Percentiles rank a stretch among this genome's conserved stretches.
Evolutionary conservation across 1,140 invertebrate genomes (phyloP).

Genomic region (Bombus polaris): DNA sequence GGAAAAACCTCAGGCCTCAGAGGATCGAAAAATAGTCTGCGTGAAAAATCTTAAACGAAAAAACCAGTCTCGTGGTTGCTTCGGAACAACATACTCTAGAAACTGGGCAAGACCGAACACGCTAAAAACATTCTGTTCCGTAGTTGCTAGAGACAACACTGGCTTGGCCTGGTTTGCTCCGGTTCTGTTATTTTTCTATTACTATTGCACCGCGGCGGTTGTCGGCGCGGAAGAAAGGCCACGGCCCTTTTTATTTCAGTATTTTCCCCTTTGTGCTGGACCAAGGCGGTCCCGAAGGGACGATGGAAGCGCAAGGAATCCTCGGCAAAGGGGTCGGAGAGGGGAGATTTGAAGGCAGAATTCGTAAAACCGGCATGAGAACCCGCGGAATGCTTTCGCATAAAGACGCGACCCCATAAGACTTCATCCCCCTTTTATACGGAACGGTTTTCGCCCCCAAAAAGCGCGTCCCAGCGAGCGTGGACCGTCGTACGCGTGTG

Average conservation of each 20-base stretch:
- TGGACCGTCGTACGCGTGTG: not conserved
- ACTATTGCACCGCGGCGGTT: not conserved
- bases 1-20: too few relatives aligned
- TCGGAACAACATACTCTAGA: too few relatives aligned
- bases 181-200: slow-evolving; percentile 34
- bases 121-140: too few relatives aligned
- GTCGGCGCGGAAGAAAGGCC: slow-evolving; percentile 25
- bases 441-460: slow-evolving; percentile 70
- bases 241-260: slow-evolving; percentile 20
- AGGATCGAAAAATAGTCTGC: too few relatives aligned
- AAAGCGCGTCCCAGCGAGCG: slow-evolving; percentile 43
- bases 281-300: slow-evolving; percentile 32
- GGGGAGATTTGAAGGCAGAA: slow-evolving; percentile 57
- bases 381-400: slow-evolving; percentile 78
- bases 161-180: not conserved
- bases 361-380: slow-evolving; percentile 75
- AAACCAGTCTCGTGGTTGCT: too few relatives aligned
- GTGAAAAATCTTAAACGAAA: too few relatives aligned
- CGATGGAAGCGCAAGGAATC: slow-evolving; percentile 49
- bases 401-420: slow-evolving; percentile 77
- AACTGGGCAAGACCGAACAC: too few relatives aligned
- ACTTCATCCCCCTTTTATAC: slow-evolving; percentile 77
- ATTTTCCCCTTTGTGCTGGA: slow-evolving; percentile 40
- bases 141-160: too few relatives aligned
- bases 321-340: not conserved